phyloP scores from a whole-genome alignment of 2,888 invertebrate genomes.

The Nasonia oneida region DNA sequence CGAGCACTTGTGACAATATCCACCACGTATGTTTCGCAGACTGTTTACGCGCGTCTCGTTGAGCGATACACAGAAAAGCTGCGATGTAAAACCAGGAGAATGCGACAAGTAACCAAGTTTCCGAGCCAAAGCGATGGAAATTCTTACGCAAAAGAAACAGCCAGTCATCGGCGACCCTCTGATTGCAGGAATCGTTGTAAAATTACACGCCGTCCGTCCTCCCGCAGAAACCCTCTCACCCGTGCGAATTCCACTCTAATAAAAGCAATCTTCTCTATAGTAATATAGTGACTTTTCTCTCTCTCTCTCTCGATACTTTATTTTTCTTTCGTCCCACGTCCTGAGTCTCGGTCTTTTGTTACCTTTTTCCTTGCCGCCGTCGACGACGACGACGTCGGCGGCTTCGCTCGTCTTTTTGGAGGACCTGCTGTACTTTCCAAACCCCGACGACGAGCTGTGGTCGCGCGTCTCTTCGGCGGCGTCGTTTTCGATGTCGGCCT shows the following conservation, averaged over 20 bases:
- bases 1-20: constrained; percentile 12
- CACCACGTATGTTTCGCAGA: background rate
- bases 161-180: too few relatives aligned
- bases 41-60: background rate
- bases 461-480: background rate
- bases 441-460: constrained; percentile 41
- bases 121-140: background rate
- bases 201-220: background rate
- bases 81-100: too few relatives aligned
- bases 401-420: constrained; percentile 37
- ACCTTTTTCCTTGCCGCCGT: constrained; percentile 57
- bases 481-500: background rate
- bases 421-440: constrained; percentile 55
- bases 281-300: background rate
- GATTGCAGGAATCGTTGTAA: too few relatives aligned
- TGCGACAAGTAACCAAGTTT: background rate
- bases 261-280: background rate
- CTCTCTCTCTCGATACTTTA: background rate
- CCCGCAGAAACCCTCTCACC: background rate
- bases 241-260: background rate
- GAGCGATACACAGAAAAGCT: too few relatives aligned
- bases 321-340: too few relatives aligned
- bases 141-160: too few relatives aligned
- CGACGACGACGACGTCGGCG: constrained; percentile 37
- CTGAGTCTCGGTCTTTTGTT: background rate